Base-by-base conservation (phyloP, 2,797 vertebrate species). In the Mormyrus proboscirostris region DNA sequence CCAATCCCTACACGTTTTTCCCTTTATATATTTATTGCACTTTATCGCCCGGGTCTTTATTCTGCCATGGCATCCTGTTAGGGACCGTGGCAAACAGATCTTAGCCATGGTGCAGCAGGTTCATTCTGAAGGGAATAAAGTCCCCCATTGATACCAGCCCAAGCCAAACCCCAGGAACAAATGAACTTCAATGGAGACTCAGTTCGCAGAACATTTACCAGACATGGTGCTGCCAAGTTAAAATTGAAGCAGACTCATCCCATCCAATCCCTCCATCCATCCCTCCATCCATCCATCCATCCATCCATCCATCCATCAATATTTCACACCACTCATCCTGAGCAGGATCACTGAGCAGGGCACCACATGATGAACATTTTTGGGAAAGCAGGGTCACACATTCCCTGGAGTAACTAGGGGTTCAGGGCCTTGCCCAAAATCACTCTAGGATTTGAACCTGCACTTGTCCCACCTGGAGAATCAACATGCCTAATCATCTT, bases 401-500 rank as follows among this genome's bases (percentile, higher is more conserved):
- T 10, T 65, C 62, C 25, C 25, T 29, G 62, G 62, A 65, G 62
- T 9, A 29, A 10, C 12, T 12, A 9, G 9, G 59, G 59, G 59
- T 29, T 65, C 22, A 10, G 22, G 22, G 9, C 59, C 59, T 65
- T 29, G 10, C 22, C 8, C 22, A 2, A 49, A 41, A 44, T 83
- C 8, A 44, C 44, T 49, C 44, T n/a, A 4, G 7, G 7, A 49
- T 22, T n/a, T 82, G 6, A n/a, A 65, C 59, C 82, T 76, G 47
- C 47, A 49, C 1, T 50, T 84, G 65, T 90, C 90, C 93, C 90
- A 90, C 85, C 87, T 87, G 62, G 89, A 90, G 89, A 90, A 90
- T 91, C 92, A 92, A 91, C 91, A 88, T 22, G 41, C 87, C 92
- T 94, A 91, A 92, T 93, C 93, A 93, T 93, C 91, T 92, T 89